Evolutionary conservation across 2,113 vertebrate species (phyloP).

Genomic region (Colaptes auratus): DNA sequence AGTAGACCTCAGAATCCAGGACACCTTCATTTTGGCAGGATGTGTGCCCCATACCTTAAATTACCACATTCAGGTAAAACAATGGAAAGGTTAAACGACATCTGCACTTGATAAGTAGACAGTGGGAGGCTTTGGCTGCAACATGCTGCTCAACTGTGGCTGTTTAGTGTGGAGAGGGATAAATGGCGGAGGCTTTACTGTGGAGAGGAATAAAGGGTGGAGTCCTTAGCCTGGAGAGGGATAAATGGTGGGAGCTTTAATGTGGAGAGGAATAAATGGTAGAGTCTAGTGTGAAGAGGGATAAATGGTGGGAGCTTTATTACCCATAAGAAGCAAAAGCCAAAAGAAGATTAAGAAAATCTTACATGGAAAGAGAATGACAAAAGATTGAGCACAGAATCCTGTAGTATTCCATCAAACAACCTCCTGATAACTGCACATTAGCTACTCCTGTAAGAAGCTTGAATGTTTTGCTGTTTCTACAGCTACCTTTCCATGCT

Average conservation of each 20-base stretch:
- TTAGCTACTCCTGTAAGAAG: not conserved
- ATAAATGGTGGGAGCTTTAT: not conserved
- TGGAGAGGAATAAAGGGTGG: too few species aligned
- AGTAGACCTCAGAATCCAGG: not conserved
- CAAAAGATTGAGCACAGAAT: constrained; percentile 30
- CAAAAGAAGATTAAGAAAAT: constrained; percentile 38
- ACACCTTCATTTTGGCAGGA: not conserved
- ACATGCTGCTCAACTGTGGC: not conserved
- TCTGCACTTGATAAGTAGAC: not conserved
- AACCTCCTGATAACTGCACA: constrained; percentile 5
- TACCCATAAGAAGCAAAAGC: not conserved
- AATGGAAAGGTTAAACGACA: not conserved
- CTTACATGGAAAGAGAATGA: not conserved
- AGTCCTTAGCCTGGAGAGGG: too few species aligned
- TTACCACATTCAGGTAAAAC: not conserved
- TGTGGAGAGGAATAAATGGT: too few species aligned
- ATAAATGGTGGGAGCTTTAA: too few species aligned
- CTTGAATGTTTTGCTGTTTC: constrained; percentile 2
- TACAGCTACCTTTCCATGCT: not conserved
- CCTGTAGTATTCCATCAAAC: not conserved
- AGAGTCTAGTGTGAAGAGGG: not conserved
- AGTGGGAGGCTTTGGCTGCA: not conserved
- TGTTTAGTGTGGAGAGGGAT: not conserved
- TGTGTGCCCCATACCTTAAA: not conserved
- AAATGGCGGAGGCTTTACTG: not conserved